Evolutionary conservation across 2,797 vertebrate genomes (phyloP).

Genomic region (Malacoctenus gilli): DNA sequence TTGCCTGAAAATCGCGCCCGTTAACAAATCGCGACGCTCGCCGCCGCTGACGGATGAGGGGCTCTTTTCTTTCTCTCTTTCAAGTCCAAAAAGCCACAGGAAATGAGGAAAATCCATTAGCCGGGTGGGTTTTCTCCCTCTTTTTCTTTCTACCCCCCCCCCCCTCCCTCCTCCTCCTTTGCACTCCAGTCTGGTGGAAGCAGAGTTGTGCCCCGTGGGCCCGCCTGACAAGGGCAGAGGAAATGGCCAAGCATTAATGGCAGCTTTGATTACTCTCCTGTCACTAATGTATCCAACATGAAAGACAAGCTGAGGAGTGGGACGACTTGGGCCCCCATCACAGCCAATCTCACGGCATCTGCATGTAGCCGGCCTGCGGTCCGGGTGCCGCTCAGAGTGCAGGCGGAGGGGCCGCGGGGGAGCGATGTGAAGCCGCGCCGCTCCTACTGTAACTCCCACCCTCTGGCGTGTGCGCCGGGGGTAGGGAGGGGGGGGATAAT

Average conservation of each 20-base stretch:
- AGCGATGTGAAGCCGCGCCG: constrained; percentile 25
- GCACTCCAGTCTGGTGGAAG: constrained; percentile 39
- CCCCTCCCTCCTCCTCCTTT: neutral
- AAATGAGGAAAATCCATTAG: constrained; percentile 76
- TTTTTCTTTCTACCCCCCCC: too few species aligned
- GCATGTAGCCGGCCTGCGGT: constrained; percentile 32
- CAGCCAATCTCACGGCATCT: constrained; percentile 56
- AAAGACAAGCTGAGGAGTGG: constrained; percentile 70
- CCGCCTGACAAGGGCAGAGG: constrained; percentile 65
- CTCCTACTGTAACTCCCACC: constrained; percentile 10
- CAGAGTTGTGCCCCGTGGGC: constrained; percentile 56
- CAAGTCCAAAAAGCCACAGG: constrained; percentile 69
- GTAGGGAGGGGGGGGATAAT: too few species aligned
- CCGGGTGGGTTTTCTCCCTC: constrained; percentile 38
- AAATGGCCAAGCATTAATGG: constrained; percentile 76
- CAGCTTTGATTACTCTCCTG: constrained; percentile 77
- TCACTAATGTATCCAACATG: constrained; percentile 78
- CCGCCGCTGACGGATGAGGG: constrained; percentile 40
- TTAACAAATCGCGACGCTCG: constrained; percentile 49
- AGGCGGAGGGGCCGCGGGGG: neutral
- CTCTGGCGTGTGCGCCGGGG: too few species aligned
- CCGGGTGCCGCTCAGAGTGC: constrained; percentile 39
- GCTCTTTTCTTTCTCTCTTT: constrained; percentile 46
- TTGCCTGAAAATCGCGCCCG: constrained; percentile 33
- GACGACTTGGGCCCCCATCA: constrained; percentile 63